phyloP scores from a whole-genome alignment of 2,113 vertebrate genomes.

The Hiodon alosoides region DNA sequence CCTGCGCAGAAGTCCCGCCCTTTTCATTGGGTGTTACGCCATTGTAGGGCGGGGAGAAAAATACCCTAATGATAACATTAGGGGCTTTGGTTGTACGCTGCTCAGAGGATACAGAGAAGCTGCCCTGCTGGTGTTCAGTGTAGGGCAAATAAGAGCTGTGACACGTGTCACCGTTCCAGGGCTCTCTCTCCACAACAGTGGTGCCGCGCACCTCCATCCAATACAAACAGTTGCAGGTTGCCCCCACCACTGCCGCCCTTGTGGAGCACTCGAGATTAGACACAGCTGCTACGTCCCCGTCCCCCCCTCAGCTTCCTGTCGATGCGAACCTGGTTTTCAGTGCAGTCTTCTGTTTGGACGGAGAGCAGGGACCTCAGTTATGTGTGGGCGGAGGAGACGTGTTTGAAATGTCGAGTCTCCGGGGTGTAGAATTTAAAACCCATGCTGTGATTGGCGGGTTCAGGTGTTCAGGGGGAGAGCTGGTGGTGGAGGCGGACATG shows the following conservation, averaged over 20 bases:
- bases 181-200: too few species aligned
- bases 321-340: background rate
- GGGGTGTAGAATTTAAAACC: too few species aligned
- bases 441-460: background rate
- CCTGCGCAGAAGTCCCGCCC: background rate
- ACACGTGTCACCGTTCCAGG: background rate
- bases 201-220: too few species aligned
- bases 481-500: too few species aligned
- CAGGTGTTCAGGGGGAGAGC: background rate
- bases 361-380: background rate
- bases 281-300: background rate
- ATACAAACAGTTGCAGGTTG: too few species aligned
- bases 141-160: background rate
- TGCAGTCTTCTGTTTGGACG: background rate
- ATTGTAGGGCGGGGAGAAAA: background rate
- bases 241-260: background rate
- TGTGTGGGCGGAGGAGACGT: background rate
- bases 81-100: background rate
- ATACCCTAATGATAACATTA: background rate
- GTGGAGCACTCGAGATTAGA: background rate
- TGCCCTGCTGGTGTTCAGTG: background rate
- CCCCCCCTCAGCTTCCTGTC: background rate
- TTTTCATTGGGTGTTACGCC: conserved; percentile 9
- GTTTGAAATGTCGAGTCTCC: background rate
- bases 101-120: conserved; percentile 5